Evolutionary conservation across 2,888 invertebrate genomes (phyloP).

Genomic region (Pandemis cinnamomeana): DNA sequence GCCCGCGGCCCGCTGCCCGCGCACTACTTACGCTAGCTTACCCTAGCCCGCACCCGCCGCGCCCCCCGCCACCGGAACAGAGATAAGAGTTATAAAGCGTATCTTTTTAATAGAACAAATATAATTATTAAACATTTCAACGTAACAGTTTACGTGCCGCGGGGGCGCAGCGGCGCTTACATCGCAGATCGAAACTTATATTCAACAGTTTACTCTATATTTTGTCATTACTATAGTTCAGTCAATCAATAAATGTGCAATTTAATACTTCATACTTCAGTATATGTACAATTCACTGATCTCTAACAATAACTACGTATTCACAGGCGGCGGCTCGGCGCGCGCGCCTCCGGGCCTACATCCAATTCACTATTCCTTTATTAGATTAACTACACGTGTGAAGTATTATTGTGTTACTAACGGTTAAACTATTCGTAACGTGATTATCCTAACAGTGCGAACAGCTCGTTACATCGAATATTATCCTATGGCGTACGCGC

Average conservation of each 20-base stretch:
- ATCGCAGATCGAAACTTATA: constrained; percentile 68
- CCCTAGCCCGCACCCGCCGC: constrained; percentile 57
- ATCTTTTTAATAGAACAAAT: constrained; percentile 74
- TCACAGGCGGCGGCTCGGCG: constrained; percentile 62
- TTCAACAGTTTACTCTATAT: constrained; percentile 69
- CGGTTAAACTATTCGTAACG: constrained; percentile 68
- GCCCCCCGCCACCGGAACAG: constrained; percentile 61
- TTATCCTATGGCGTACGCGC: constrained; percentile 43
- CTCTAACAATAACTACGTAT: constrained; percentile 71
- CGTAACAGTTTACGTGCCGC: constrained; percentile 56
- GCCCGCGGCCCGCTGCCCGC: constrained; percentile 60
- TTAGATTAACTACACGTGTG: constrained; percentile 67
- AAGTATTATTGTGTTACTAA: constrained; percentile 71
- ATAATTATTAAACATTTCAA: constrained; percentile 65
- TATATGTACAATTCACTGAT: constrained; percentile 76
- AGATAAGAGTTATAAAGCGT: constrained; percentile 78
- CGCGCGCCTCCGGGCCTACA: constrained; percentile 47
- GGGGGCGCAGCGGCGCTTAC: constrained; percentile 53
- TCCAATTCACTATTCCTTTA: constrained; percentile 61
- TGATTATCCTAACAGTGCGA: constrained; percentile 69
- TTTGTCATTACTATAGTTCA: constrained; percentile 69
- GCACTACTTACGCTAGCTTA: constrained; percentile 60
- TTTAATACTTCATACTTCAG: constrained; percentile 62
- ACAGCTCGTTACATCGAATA: constrained; percentile 58
- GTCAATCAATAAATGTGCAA: constrained; percentile 75